Percentiles rank a stretch among this genome's conserved stretches.
phyloP scores from a whole-genome alignment of 2,113 vertebrate species.

The Prochilodus magdalenae region DNA sequence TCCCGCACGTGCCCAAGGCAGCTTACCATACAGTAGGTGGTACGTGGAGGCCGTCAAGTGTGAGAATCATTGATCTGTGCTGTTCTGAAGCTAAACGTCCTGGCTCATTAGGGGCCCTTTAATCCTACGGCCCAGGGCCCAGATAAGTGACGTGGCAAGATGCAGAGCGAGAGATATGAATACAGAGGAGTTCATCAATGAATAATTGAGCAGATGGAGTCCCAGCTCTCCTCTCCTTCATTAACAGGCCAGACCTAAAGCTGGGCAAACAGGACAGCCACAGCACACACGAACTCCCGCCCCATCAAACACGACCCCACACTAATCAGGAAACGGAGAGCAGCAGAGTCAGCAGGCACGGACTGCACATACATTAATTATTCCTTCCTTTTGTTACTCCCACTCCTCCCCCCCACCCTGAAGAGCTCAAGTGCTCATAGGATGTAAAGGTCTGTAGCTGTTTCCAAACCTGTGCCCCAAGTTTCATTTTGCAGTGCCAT shows the following conservation, averaged over 20 bases:
- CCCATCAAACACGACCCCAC: conserved; percentile 35
- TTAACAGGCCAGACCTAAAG: conserved; percentile 49
- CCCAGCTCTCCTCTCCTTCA: conserved; percentile 50
- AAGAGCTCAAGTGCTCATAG: conserved; percentile 13
- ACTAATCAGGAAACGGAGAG: conserved; percentile 62
- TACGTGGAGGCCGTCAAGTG: conserved; percentile 29
- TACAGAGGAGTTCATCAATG: conserved; percentile 57
- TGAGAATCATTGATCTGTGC: conserved; percentile 42
- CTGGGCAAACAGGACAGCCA: conserved; percentile 25
- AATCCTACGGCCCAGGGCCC: conserved; percentile 23
- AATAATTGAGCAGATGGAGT: conserved; percentile 57
- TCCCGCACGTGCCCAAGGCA: background rate
- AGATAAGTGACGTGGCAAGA: conserved; percentile 28
- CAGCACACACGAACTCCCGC: conserved; percentile 25
- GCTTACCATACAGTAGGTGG: conserved; percentile 14
- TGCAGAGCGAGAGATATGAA: conserved; percentile 49
- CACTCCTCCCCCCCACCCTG: background rate
- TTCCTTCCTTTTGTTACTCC: conserved; percentile 33
- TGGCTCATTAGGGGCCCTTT: conserved; percentile 36
- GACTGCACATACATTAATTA: conserved; percentile 58
- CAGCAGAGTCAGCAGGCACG: conserved; percentile 61
- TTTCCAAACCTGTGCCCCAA: no score
- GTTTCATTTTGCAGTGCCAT: no score
- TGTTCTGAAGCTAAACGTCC: conserved; percentile 23
- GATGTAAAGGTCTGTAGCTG: background rate